Evolutionary conservation across 1,140 invertebrate species (phyloP), one percentile per base, ranked within the genome.

Genomic region (Platyura marginata): DNA sequence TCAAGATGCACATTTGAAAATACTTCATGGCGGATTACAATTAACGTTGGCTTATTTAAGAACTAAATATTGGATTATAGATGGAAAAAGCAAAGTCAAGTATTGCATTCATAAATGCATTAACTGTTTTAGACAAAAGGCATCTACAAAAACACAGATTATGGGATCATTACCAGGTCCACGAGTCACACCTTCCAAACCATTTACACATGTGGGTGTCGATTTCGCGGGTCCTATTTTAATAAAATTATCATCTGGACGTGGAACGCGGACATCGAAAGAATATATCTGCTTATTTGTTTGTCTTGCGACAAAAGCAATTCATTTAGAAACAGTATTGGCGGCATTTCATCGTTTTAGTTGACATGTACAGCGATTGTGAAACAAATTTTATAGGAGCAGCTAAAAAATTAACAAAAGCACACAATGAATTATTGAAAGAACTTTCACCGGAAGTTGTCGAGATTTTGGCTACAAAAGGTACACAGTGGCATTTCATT

Each of bases 221-320:
- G 58, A 62, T 44, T 62, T 51, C 45, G 51, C 49, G 3, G 57
- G 59, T 8, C 55, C 55, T 3, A 44, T 54, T 36, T 18, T 18
- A 9, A 43, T 52, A 13, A 48, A 42, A 16, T 41, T 40, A 10
- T 38, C 45, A 16, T 38, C 40, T 15, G 44, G 44, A 2, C 43
- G 55, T 29, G 44, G 44, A 11, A 32, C 29, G 1, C 44, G 43
- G 13, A 37, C 41, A 6, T 47, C 35, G 15, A 65, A 65, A 47
- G 40, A 44, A 8, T 65, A 56, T 37, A 51, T 66, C 8, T 51
- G 52, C 6, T 9, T 63, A 6, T 65, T 65, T 41, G 55, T 58
- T 0, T 64, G 63, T 41, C 33, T 54, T 0, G 44, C 52, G 0
- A 59, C 50, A 0, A 49, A 51, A 10, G 59, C 58, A 0, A 40